phyloP scores from a whole-genome alignment of 2,113 vertebrate genomes.

The Chamaetylas fuelleborni region DNA sequence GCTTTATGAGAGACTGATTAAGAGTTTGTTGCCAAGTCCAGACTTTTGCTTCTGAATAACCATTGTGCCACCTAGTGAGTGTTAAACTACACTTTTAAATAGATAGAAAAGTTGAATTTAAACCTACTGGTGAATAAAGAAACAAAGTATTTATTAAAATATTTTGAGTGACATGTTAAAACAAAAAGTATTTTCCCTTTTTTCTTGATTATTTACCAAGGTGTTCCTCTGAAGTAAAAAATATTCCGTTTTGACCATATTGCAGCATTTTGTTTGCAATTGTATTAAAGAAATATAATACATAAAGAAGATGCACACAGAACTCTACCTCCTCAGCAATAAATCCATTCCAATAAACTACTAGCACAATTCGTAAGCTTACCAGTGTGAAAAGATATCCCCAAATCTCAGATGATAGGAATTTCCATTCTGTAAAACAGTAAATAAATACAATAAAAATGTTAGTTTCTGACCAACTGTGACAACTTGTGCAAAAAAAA shows the following conservation, averaged over 20 bases:
- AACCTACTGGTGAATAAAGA: not conserved
- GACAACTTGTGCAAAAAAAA: not conserved
- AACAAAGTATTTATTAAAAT: not conserved
- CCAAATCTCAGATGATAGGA: not conserved
- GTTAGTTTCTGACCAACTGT: not conserved
- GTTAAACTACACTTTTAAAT: not conserved
- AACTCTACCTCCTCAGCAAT: not conserved
- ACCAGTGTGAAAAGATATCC: not conserved
- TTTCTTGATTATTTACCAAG: not conserved
- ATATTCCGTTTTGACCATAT: not conserved
- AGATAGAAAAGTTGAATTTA: not conserved
- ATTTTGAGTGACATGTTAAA: not conserved
- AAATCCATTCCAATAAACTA: not conserved
- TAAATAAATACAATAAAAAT: not conserved
- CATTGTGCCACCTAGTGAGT: slow-evolving; percentile 62
- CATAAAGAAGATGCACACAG: not conserved
- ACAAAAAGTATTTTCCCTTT: not conserved
- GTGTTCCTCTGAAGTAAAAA: not conserved
- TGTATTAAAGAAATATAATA: not conserved
- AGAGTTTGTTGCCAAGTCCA: not conserved
- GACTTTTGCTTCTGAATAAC: not conserved
- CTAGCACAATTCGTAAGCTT: not conserved
- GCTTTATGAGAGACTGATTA: not conserved
- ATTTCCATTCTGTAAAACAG: not conserved
- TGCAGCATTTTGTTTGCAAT: not conserved